phyloP scores from a whole-genome alignment of 1,140 invertebrate genomes.

The Drosophila triauraria region DNA sequence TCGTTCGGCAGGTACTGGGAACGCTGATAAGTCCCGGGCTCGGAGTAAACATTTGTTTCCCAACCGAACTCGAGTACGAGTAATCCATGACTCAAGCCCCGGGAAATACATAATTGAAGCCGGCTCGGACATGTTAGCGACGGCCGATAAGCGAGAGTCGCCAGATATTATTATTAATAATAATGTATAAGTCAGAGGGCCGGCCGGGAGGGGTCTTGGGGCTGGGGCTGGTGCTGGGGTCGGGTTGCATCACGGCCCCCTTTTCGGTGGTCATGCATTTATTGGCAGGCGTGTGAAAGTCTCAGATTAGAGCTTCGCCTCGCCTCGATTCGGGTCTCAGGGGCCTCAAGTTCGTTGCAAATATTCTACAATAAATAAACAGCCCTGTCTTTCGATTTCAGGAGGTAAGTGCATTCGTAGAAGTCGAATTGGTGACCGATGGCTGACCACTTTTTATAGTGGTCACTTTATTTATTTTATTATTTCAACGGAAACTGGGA shows the following conservation, averaged over 20 bases:
- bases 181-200: not conserved
- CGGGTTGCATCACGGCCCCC: conserved; percentile 16
- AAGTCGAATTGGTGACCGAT: not conserved
- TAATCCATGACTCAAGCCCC: conserved; percentile 32
- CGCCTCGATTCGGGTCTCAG: not conserved
- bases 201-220: not conserved
- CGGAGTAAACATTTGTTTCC: conserved; percentile 11
- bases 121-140: not conserved
- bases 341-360: conserved; percentile 5
- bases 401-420: not conserved
- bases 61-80: not conserved
- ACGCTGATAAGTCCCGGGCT: conserved; percentile 10
- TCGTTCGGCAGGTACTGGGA: conserved; percentile 35
- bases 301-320: not conserved
- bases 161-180: conserved; percentile 5
- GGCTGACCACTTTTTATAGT: not conserved
- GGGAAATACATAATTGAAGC: conserved; percentile 7
- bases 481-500: not conserved
- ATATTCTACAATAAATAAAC: conserved; percentile 6
- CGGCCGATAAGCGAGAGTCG: not conserved
- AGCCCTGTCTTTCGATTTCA: not conserved
- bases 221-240: not conserved
- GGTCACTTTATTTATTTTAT: not conserved
- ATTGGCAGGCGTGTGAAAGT: conserved; percentile 41
- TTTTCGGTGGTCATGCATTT: not conserved